A percentile compares a stretch with the other conserved stretches of the same genome.
These are phyloP conservation scores for Prunella strophiata DNA, from an alignment of 2,797 vertebrate genomes.

Conservation along the genomic window DNA sequence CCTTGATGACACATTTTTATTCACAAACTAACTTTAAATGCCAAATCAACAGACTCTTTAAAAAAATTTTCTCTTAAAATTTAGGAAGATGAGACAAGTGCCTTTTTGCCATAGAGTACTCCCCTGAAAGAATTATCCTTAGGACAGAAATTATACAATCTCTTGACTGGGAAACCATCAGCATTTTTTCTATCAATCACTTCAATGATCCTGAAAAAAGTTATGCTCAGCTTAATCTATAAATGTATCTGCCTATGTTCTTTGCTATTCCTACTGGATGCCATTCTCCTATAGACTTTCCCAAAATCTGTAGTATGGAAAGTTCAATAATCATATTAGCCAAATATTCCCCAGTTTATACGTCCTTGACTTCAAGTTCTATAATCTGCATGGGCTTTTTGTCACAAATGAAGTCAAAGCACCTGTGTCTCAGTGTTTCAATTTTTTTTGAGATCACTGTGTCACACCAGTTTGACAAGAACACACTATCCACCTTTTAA, in stretches of 20 bases:
- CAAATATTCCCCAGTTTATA: neutral
- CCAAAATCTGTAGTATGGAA: neutral
- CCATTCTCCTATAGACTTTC: neutral
- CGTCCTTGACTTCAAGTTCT: neutral
- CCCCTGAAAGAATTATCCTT: neutral
- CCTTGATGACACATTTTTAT: neutral
- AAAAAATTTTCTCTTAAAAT: neutral
- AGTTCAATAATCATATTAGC: neutral
- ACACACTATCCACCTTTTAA: neutral
- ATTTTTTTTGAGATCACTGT: neutral
- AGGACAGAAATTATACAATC: neutral
- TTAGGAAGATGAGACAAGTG: neutral
- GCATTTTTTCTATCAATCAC: neutral
- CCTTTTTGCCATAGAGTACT: neutral
- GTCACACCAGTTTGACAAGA: neutral
- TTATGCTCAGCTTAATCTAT: neutral
- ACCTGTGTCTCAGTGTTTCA: neutral
- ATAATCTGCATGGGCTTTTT: rapidly evolving
- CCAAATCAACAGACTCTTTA: neutral
- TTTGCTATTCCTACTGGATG: neutral
- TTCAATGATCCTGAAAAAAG: neutral
- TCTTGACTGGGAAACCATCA: neutral
- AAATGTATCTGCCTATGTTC: neutral
- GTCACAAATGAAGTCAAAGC: neutral
- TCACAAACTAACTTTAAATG: neutral